Evolutionary conservation across 2,113 vertebrate species (phyloP).

Genomic region (Pteropus alecto): DNA sequence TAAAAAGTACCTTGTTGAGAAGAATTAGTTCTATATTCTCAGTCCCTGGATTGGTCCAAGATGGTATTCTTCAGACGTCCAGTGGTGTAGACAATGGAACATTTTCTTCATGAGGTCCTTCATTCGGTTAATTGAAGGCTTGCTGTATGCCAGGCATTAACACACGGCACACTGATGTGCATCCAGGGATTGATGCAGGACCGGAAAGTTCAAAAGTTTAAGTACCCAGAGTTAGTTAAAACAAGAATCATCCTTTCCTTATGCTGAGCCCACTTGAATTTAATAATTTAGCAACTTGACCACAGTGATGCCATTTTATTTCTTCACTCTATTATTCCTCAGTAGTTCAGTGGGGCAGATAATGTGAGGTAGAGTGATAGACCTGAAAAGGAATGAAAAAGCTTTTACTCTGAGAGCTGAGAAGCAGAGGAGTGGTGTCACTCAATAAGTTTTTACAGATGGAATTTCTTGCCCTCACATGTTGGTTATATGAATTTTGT

Average conservation of each 20-base stretch:
- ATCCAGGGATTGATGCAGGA: not conserved
- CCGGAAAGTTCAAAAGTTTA: not conserved
- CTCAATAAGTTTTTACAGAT: not conserved
- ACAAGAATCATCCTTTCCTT: not conserved
- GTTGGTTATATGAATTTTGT: not conserved
- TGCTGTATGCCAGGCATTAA: not conserved
- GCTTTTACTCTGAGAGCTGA: not conserved
- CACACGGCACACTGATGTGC: not conserved
- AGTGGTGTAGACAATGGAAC: not conserved
- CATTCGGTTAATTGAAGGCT: not conserved
- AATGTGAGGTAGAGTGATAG: not conserved
- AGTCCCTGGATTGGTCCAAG: not conserved
- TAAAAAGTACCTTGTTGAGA: not conserved
- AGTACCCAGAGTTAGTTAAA: not conserved
- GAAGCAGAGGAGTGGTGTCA: not conserved
- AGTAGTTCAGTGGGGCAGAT: not conserved
- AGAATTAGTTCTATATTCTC: not conserved
- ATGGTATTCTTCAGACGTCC: not conserved
- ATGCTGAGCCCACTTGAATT: not conserved
- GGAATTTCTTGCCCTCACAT: not conserved
- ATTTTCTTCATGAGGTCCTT: not conserved
- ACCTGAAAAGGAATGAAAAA: not conserved
- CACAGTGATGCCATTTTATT: not conserved
- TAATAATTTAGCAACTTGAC: not conserved
- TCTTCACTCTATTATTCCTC: not conserved